These are phyloP conservation scores for Icerya purchasi DNA, from an alignment of 2,888 invertebrate species.

Conservation along the genomic window DNA sequence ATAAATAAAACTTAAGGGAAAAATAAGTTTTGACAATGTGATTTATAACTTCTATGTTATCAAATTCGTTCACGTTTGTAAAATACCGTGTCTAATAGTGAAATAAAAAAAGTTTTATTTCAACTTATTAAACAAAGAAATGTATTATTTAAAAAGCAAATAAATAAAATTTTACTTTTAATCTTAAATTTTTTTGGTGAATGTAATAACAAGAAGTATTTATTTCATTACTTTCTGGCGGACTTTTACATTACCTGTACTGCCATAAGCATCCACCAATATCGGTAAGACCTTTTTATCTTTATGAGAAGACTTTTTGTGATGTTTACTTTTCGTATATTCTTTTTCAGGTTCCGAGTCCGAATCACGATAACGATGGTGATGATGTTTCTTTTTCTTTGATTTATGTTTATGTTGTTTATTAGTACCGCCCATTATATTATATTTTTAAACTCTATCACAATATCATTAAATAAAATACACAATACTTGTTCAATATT, in stretches of 20 bases:
- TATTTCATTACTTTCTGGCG: too few species aligned
- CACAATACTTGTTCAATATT: too few species aligned
- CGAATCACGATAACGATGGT: slow-evolving; percentile 28
- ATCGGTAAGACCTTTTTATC: slow-evolving; percentile 22
- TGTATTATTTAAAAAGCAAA: too few species aligned
- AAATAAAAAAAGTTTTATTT: too few species aligned
- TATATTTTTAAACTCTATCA: too few species aligned
- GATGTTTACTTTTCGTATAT: slow-evolving; percentile 30
- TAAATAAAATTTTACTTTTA: too few species aligned
- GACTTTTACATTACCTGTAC: not conserved
- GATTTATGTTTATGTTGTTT: slow-evolving; percentile 20
- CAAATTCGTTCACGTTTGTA: not conserved
- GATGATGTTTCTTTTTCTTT: slow-evolving; percentile 38
- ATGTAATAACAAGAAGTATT: too few species aligned
- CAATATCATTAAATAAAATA: too few species aligned
- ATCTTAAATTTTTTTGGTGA: too few species aligned
- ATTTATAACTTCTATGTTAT: not conserved
- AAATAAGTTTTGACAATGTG: not conserved
- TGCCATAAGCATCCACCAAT: not conserved
- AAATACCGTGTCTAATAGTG: not conserved
- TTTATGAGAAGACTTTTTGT: slow-evolving; percentile 29
- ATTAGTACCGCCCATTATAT: too few species aligned
- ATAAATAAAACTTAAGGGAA: slow-evolving; percentile 20
- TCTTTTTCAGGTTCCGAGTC: slow-evolving; percentile 28
- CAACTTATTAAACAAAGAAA: too few species aligned